These are phyloP conservation scores for Tiphia femorata DNA, from an alignment of 2,888 invertebrate species.

Conservation along the genomic window DNA sequence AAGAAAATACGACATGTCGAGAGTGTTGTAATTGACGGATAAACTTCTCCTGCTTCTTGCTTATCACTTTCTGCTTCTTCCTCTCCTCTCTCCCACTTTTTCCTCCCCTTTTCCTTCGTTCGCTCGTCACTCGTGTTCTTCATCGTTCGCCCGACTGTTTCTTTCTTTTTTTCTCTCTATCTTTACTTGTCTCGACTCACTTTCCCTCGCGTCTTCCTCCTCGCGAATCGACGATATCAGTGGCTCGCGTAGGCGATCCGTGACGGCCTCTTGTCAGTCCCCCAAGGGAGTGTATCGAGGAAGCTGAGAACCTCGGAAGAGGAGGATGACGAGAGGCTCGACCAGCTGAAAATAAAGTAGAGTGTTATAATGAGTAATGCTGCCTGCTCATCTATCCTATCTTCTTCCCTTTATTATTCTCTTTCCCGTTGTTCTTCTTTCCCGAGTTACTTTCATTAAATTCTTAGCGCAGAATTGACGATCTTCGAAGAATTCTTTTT, in stretches of 20 bases:
- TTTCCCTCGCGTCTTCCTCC: background rate
- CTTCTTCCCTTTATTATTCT: background rate
- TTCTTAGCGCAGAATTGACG: too few species aligned
- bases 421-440: background rate
- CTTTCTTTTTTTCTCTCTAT: background rate
- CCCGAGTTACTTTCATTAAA: background rate
- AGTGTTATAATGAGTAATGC: constrained; percentile 62
- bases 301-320: constrained; percentile 22
- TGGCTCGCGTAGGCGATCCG: constrained; percentile 47
- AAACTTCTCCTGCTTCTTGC: too few species aligned
- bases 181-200: background rate
- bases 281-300: too few species aligned
- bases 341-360: constrained; percentile 29
- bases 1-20: too few species aligned
- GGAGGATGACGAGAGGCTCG: constrained; percentile 37
- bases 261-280: constrained; percentile 52
- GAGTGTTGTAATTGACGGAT: too few species aligned
- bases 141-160: background rate
- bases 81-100: background rate
- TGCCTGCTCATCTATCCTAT: constrained; percentile 7
- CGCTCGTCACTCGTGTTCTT: background rate
- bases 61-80: background rate
- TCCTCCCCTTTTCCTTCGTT: background rate
- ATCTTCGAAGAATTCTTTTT: too few species aligned
- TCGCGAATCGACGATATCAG: constrained; percentile 40